Evolutionary conservation across 2,888 invertebrate genomes (phyloP), one percentile per base, ranked within the genome.

Genomic region (Chesias legatella): DNA sequence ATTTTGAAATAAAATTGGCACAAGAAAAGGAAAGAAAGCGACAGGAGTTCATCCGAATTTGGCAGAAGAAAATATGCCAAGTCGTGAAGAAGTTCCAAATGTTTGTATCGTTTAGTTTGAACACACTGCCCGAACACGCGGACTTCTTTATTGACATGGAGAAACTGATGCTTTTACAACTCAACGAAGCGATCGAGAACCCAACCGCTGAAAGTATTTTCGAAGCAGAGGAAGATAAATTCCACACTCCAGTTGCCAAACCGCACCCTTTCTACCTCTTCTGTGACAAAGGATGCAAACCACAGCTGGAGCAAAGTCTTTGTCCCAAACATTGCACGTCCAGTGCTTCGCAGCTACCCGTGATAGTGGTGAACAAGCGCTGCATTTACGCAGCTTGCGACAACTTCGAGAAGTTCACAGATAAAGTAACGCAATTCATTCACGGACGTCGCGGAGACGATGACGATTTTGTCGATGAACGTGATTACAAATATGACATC

Each of bases 131-230:
- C 1, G 78, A 83, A 8, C 70, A 84, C 33, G 80, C 81, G 0
- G 85, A 85, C 1, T 86, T 85, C 56, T 85, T 88, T 48, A 65
- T 80, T 25, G 78, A 86, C 30, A 73, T 84, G 67, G 86, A 88
- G 48, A 82, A 79, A 45, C 51, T 86, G 26, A 76, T 88, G 80
- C 51, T 86, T 50, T 37, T 85, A 36, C 88, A 88, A 48, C 33
- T 88, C 7, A 71, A 68, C 37, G 69, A 79, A 42, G 61, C 64
- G 1, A 37, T 75, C n/a, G 73, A 77, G 7, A 58, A 75, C 23
- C 79, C 83, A 0, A 54, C 48, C 1, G 64, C 56, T 20, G 68
- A 72, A 45, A 85, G 75, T 43, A 64, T 85, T n/a, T 70, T 85
- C 40, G 60, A 65, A 34, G 25, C 41, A 1, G 77, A 81, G 22